These are phyloP conservation scores for Pseudachorutes palmiensis DNA, from an alignment of 1,140 invertebrate genomes.

Conservation along the genomic window DNA sequence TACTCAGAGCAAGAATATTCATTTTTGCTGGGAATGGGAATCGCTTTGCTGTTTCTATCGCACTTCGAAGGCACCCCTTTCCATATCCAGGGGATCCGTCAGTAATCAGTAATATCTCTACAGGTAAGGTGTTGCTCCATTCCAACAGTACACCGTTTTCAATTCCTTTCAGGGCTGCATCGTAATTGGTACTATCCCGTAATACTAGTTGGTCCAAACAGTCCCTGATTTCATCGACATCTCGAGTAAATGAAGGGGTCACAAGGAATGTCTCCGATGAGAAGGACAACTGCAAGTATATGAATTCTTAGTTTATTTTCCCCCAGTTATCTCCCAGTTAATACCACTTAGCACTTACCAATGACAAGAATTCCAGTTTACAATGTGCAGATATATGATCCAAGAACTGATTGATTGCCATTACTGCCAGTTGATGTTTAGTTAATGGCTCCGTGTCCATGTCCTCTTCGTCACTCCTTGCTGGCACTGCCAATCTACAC, in stretches of 20 bases:
- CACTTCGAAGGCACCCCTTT: constrained; percentile 49
- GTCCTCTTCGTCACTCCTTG: constrained; percentile 34
- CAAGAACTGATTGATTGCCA: constrained; percentile 73
- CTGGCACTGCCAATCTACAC: constrained; percentile 52
- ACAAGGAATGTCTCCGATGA: constrained; percentile 70
- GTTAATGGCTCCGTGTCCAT: constrained; percentile 52
- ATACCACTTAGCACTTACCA: constrained; percentile 52
- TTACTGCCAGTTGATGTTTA: constrained; percentile 63
- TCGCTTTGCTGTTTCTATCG: constrained; percentile 57
- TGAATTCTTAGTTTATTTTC: constrained; percentile 12
- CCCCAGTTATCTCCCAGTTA: not conserved
- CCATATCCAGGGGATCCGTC: constrained; percentile 68
- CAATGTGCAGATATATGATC: constrained; percentile 72
- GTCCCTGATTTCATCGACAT: constrained; percentile 65
- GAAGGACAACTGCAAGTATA: constrained; percentile 56
- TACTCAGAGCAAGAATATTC: constrained; percentile 59
- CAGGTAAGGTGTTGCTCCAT: constrained; percentile 50
- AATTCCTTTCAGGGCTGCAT: constrained; percentile 64
- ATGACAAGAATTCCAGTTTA: constrained; percentile 82
- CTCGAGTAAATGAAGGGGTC: constrained; percentile 66
- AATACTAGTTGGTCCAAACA: constrained; percentile 65
- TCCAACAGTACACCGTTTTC: constrained; percentile 66
- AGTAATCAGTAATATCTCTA: constrained; percentile 61
- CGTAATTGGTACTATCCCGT: constrained; percentile 74
- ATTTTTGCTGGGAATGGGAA: constrained; percentile 75